Evolutionary conservation across 2,888 invertebrate species (phyloP).

Genomic region (Hypomecis punctinalis): DNA sequence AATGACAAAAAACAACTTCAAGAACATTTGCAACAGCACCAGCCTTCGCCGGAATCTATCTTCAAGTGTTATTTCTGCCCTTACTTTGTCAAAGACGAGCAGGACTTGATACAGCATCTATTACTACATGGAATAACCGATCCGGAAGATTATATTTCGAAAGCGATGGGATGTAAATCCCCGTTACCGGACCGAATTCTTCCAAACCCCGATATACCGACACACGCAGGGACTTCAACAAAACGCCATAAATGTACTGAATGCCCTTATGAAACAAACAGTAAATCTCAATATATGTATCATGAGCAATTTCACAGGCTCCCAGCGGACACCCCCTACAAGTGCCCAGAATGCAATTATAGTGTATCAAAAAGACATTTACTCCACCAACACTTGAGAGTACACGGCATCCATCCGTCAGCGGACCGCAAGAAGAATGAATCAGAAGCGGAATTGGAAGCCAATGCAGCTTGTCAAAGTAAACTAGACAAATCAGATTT

Average conservation of each 20-base stretch:
- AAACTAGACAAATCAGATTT: constrained; percentile 64
- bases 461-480: constrained; percentile 49
- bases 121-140: constrained; percentile 86
- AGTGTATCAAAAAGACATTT: constrained; percentile 92
- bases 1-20: constrained; percentile 85
- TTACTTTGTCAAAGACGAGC: constrained; percentile 89
- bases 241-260: constrained; percentile 91
- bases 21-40: constrained; percentile 89
- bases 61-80: constrained; percentile 93
- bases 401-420: constrained; percentile 85
- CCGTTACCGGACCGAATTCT: constrained; percentile 56
- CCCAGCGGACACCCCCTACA: constrained; percentile 89
- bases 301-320: constrained; percentile 93
- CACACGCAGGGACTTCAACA: constrained; percentile 58
- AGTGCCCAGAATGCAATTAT: constrained; percentile 92
- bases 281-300: constrained; percentile 93
- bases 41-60: constrained; percentile 87
- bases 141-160: constrained; percentile 83
- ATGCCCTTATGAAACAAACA: constrained; percentile 94
- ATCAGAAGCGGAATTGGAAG: constrained; percentile 74
- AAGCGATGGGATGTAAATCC: constrained; percentile 73
- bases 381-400: constrained; percentile 92
- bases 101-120: constrained; percentile 88
- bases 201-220: constrained; percentile 33
- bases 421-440: constrained; percentile 66